Evolutionary conservation across 2,797 vertebrate genomes (phyloP).

Genomic region (Sardinella longiceps): DNA sequence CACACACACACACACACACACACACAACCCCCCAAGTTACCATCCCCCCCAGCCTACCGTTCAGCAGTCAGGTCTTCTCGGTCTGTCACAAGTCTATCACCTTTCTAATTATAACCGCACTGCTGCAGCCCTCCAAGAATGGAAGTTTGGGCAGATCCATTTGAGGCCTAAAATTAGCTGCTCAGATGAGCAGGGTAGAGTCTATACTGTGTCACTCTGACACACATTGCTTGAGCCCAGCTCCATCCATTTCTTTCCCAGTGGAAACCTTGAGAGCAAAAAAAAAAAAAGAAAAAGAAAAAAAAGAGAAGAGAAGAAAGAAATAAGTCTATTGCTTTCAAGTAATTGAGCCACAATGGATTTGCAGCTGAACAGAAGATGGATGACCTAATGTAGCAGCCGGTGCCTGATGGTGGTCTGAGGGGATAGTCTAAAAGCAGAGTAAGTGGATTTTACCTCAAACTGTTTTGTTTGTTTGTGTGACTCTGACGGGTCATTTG

Average conservation of each 20-base stretch:
- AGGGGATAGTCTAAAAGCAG: background rate
- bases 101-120: conserved; percentile 86
- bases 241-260: conserved; percentile 35
- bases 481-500: background rate
- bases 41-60: conserved; percentile 33
- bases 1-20: conserved; percentile 40
- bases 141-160: conserved; percentile 86
- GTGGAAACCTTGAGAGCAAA: conserved; percentile 10
- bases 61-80: conserved; percentile 29
- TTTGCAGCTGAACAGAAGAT: conserved; percentile 20
- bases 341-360: conserved; percentile 42
- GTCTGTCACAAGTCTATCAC: conserved; percentile 69
- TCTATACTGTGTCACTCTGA: conserved; percentile 59
- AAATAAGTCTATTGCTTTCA: conserved; percentile 35
- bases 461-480: background rate
- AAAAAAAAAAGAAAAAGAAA: background rate
- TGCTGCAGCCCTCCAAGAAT: conserved; percentile 81
- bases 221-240: conserved; percentile 36
- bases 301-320: conserved; percentile 29
- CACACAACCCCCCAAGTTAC: conserved; percentile 35
- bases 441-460: conserved; percentile 16
- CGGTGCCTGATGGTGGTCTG: conserved; percentile 10
- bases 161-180: conserved; percentile 88
- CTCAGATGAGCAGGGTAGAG: conserved; percentile 39
- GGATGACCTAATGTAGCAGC: background rate